A percentile compares a stretch with the other conserved stretches of the same genome.
Conservation (phyloP, 2,888 invertebrate genomes). For the Eupithecia subumbrata region DNA sequence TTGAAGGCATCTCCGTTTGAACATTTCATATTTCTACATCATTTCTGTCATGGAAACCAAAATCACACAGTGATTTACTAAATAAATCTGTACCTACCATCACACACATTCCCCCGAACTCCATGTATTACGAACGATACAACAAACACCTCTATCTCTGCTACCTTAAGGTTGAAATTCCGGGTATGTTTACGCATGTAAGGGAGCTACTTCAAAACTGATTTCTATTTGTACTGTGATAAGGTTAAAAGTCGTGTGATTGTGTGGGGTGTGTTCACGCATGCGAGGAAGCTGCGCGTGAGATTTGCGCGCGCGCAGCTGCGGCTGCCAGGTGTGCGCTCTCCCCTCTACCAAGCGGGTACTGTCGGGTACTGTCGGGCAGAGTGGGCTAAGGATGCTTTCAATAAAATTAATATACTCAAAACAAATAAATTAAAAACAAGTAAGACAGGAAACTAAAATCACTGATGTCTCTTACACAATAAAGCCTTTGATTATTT, state of each 20-base stretch:
- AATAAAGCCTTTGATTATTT: neutral
- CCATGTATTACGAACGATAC: neutral
- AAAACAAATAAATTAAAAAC: neutral
- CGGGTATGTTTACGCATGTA: neutral
- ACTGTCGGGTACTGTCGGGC: slow-evolving; percentile 50
- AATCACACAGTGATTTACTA: slow-evolving; percentile 24
- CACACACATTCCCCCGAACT: slow-evolving; percentile 33
- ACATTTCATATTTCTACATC: neutral
- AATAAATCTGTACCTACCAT: slow-evolving; percentile 27
- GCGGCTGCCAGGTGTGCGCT: slow-evolving; percentile 81
- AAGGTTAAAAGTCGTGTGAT: neutral
- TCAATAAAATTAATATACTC: neutral
- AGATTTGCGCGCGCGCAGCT: slow-evolving; percentile 81
- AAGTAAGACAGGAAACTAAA: neutral
- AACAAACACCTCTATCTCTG: neutral
- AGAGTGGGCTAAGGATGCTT: neutral
- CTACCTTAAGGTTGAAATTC: neutral
- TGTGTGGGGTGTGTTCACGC: slow-evolving; percentile 61
- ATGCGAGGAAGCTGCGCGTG: slow-evolving; percentile 83
- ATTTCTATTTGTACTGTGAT: neutral
- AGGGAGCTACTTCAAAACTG: neutral
- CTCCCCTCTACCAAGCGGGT: slow-evolving; percentile 59
- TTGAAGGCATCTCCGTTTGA: neutral
- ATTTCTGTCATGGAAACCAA: neutral
- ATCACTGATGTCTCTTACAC: neutral